These are phyloP conservation scores for Cichlasoma orientale DNA, from an alignment of 2,797 vertebrate species.

Conservation along the genomic window DNA sequence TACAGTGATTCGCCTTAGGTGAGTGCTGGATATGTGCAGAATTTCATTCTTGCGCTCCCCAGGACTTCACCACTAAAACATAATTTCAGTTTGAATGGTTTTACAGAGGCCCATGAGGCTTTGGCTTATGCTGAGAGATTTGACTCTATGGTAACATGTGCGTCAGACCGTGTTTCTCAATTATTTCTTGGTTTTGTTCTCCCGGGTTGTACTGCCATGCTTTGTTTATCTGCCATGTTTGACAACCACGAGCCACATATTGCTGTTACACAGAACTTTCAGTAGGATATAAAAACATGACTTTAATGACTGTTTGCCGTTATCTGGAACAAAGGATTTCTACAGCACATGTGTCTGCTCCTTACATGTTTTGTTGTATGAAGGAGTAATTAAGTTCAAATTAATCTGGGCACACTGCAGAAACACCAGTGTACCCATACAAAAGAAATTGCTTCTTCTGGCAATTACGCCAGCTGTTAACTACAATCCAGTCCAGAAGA, in stretches of 20 bases:
- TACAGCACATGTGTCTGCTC: conserved; percentile 1
- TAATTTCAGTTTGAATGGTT: conserved; percentile 67
- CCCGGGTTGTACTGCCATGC: neutral
- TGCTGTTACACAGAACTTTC: conserved; percentile 23
- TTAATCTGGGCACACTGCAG: neutral
- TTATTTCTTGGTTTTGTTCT: conserved; percentile 29
- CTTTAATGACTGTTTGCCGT: conserved; percentile 45
- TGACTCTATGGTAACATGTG: conserved; percentile 11
- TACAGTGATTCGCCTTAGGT: conserved; percentile 52
- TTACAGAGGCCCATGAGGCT: conserved; percentile 39
- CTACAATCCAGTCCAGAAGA: conserved; percentile 4
- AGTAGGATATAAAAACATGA: conserved; percentile 32
- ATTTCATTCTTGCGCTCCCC: conserved; percentile 54
- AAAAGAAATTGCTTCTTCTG: neutral
- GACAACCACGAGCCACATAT: conserved; percentile 26
- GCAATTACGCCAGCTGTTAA: conserved; percentile 5
- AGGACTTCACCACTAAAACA: conserved; percentile 46
- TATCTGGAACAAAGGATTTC: conserved; percentile 18
- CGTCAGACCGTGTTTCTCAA: conserved; percentile 27
- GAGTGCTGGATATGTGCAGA: conserved; percentile 51
- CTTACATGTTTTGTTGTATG: neutral
- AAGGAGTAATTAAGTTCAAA: neutral
- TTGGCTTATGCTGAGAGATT: conserved; percentile 18
- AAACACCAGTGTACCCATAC: neutral
- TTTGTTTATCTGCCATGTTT: conserved; percentile 57